phyloP scores from a whole-genome alignment of 2,888 invertebrate species.

The Linyphia triangularis region DNA sequence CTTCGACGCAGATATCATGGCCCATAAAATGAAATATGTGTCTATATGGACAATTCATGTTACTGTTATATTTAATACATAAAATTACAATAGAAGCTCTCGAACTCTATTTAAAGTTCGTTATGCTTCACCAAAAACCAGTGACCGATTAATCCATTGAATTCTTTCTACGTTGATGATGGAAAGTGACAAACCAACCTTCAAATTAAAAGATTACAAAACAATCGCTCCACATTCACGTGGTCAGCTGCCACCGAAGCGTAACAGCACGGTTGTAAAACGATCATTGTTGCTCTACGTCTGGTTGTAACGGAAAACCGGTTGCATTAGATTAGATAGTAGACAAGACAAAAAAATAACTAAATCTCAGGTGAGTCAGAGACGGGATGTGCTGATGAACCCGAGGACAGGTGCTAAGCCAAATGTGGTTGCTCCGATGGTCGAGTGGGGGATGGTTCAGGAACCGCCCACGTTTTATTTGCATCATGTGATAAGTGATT shows the following conservation, averaged over 20 bases:
- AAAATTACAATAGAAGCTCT: no score
- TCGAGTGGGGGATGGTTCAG: neutral
- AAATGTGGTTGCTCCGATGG: neutral
- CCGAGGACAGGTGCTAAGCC: conserved; percentile 46
- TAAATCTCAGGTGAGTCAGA: conserved; percentile 57
- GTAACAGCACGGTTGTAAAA: conserved; percentile 9
- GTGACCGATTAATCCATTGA: neutral
- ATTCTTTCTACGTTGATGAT: neutral
- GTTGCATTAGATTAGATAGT: conserved; percentile 6
- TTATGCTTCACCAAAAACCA: no score
- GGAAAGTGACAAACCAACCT: neutral
- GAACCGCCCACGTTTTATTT: conserved; percentile 66
- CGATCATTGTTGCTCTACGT: conserved; percentile 26
- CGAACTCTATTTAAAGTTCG: no score
- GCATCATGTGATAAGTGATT: conserved; percentile 15
- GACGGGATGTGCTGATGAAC: conserved; percentile 47
- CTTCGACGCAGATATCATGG: no score
- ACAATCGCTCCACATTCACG: neutral
- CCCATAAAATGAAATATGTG: no score
- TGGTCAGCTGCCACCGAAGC: conserved; percentile 30
- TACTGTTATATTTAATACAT: no score
- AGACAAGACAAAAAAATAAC: neutral
- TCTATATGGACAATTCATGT: no score
- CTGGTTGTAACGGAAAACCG: conserved; percentile 55
- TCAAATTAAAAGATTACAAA: conserved; percentile 38